Base-by-base conservation (phyloP, 2,797 vertebrate genomes). In the Acanthurus leucopareius region DNA sequence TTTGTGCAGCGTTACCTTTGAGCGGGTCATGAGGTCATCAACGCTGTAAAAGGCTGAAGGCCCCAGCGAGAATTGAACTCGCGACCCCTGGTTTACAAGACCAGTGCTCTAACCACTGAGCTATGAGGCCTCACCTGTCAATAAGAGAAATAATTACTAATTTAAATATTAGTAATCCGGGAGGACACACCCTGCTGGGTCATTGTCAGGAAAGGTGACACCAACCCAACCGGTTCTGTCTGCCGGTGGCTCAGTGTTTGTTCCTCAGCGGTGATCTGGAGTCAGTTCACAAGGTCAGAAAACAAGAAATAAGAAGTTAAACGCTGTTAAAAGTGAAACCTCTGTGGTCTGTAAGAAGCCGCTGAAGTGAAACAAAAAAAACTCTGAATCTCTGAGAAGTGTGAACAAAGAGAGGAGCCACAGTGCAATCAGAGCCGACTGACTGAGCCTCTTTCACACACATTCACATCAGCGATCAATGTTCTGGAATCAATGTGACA, bases 41-140 rank as follows among this genome's bases (percentile, higher is more conserved):
- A 1, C 0, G 1, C 6, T 0, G 1, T 38, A 80, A 64, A 42
- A 2, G 1, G 0, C 1, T 0, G 0, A 0, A 93, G 90, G 92
- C 91, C 91, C 73, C 90, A 92, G 92, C 44, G 87, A 93, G 93
- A 92, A 91, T 93, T 90, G 93, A 94, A 94, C 93, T 93, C 90
- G 1, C 87, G 85, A 93, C 93, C 92, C 91, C 93, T 93, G 93
- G 92, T 92, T 93, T 93, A 92, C 91, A 92, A 93, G 89, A 93
- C 91, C 90, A 93, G 92, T 93, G 92, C 92, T 93, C 92, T 93
- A 89, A 93, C 93, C 91, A 89, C 92, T 93, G 92, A 94, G 91
- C 91, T 94, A 93, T 93, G 82, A 80, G 83, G 92, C 92, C 91
- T 53, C 0, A 61, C 38, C 51, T 81, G 54, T 0, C 0, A 0